Evolutionary conservation across 1,140 invertebrate genomes (phyloP).

Genomic region (Trichonephila clavipes): DNA sequence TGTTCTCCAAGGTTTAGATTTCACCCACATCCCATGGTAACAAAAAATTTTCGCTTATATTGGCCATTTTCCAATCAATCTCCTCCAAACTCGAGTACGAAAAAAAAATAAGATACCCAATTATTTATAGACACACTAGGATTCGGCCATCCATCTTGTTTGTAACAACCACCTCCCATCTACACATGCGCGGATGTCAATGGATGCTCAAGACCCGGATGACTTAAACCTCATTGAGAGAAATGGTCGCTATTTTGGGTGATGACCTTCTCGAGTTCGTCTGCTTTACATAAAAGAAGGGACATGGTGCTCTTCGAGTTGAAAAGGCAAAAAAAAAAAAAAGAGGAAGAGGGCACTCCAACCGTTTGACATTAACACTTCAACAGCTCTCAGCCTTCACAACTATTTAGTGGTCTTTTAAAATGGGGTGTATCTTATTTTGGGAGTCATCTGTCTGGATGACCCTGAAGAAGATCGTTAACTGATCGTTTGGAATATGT

Average conservation of each 20-base stretch:
- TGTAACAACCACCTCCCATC: background rate
- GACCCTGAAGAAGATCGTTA: slow-evolving; percentile 25
- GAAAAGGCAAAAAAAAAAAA: no score
- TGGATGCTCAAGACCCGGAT: slow-evolving; percentile 14
- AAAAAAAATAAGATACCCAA: background rate
- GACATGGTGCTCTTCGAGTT: background rate
- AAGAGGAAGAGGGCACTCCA: background rate
- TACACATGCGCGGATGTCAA: slow-evolving; percentile 2
- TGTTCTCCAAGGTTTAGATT: no score
- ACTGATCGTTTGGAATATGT: slow-evolving; percentile 3
- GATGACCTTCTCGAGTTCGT: slow-evolving; percentile 48
- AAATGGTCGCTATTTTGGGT: slow-evolving; percentile 53
- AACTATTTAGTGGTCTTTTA: slow-evolving; percentile 58
- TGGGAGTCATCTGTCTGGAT: slow-evolving; percentile 14
- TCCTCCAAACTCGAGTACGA: background rate
- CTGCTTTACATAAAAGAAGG: slow-evolving; percentile 35
- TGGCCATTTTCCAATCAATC: background rate
- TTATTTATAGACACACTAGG: slow-evolving; percentile 3
- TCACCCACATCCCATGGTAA: background rate
- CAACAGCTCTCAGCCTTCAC: slow-evolving; percentile 52
- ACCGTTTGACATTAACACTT: slow-evolving; percentile 58
- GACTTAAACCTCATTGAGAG: slow-evolving; percentile 18
- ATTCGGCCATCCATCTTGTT: slow-evolving; percentile 18
- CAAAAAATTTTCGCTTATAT: background rate
- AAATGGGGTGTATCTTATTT: slow-evolving; percentile 20